These are phyloP conservation scores for Rhingia campestris DNA, from an alignment of 2,888 invertebrate genomes.

Conservation along the genomic window DNA sequence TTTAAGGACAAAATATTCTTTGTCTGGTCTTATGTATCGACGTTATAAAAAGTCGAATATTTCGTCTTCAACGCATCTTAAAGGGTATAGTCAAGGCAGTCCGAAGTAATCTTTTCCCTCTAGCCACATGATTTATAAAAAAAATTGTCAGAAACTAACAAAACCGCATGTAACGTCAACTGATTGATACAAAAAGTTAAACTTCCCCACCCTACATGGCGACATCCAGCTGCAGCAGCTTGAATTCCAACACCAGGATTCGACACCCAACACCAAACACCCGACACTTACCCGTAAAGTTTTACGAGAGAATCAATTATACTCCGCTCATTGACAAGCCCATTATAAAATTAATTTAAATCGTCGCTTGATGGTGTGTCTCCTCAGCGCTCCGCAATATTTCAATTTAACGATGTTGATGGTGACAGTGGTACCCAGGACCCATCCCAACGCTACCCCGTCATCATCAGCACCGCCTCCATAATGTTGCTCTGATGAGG, in stretches of 20 bases:
- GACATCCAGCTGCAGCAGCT: too few species aligned
- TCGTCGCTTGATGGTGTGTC: constrained; percentile 41
- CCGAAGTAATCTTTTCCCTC: background rate
- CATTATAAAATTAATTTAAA: constrained; percentile 58
- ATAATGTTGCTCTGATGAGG: background rate
- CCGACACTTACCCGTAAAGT: background rate
- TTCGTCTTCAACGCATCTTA: too few species aligned
- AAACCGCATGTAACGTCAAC: background rate
- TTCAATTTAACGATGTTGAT: constrained; percentile 46
- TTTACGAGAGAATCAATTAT: constrained; percentile 44
- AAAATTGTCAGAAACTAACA: background rate
- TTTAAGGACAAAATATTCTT: too few species aligned
- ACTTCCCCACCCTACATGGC: background rate
- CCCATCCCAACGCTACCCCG: too few species aligned
- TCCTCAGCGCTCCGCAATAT: constrained; percentile 31
- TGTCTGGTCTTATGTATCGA: too few species aligned
- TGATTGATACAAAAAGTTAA: background rate
- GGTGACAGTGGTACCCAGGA: constrained; percentile 22
- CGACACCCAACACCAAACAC: background rate
- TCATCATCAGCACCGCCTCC: too few species aligned
- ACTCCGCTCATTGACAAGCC: constrained; percentile 47
- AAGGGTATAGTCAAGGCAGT: too few species aligned
- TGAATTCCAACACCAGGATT: background rate
- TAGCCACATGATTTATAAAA: background rate
- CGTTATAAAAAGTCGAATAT: too few species aligned